Percentiles rank a stretch among this genome's conserved stretches.
phyloP scores from a whole-genome alignment of 1,140 invertebrate species.

The Homarus americanus region DNA sequence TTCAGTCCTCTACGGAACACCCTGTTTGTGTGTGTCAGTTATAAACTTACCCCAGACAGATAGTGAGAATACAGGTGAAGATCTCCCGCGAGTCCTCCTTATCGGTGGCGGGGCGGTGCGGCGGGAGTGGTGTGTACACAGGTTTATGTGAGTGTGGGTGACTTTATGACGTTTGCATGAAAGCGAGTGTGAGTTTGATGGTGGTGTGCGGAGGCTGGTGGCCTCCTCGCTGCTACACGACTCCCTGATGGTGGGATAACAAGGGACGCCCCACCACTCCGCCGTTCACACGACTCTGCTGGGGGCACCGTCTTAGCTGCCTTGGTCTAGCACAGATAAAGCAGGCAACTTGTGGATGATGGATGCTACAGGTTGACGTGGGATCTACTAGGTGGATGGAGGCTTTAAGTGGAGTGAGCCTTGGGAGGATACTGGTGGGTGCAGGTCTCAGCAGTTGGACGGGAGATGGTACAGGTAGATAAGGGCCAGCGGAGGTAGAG shows the following conservation, averaged over 20 bases:
- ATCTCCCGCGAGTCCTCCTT: background rate
- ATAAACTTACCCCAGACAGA: background rate
- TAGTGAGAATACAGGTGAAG: background rate
- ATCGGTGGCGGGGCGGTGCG: background rate
- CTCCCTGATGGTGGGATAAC: slow-evolving; percentile 17
- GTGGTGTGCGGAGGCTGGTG: background rate
- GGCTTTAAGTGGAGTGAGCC: background rate
- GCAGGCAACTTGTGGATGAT: background rate
- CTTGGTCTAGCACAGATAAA: background rate
- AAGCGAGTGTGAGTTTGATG: slow-evolving; percentile 45
- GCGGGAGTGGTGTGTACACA: slow-evolving; percentile 7
- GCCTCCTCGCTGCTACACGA: slow-evolving; percentile 2
- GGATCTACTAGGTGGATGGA: background rate
- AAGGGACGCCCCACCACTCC: background rate
- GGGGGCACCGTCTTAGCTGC: too few relatives aligned
- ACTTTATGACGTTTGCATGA: slow-evolving; percentile 46
- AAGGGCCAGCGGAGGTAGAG: too few relatives aligned
- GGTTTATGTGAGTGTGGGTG: slow-evolving; percentile 48
- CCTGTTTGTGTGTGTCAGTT: too few relatives aligned
- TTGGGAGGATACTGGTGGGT: background rate
- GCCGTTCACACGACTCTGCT: background rate
- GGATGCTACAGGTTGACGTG: background rate
- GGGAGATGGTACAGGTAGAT: too few relatives aligned
- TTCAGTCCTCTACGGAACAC: background rate
- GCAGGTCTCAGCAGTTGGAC: background rate